These are phyloP conservation scores for Oikopleura vanhoeffeni DNA, from an alignment of 23 tunicate genomes.

Conservation along the genomic window DNA sequence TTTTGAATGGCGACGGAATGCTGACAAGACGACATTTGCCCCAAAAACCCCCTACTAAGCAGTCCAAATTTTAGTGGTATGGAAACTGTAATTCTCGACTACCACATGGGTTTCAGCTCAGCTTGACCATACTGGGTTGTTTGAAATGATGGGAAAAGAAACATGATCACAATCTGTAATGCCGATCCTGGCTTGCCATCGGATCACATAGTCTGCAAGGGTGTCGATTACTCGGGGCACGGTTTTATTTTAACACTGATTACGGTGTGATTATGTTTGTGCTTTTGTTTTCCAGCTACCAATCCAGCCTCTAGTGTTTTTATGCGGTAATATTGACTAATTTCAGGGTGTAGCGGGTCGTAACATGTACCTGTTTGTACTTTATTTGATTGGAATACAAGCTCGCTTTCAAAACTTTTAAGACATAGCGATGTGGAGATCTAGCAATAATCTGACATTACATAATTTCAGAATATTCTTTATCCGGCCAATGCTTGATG, in stretches of 20 bases:
- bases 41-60: constrained; percentile 25
- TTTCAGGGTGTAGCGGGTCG: too few relatives aligned
- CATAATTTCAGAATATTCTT: too few relatives aligned
- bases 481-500: too few relatives aligned
- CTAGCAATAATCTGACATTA: too few relatives aligned
- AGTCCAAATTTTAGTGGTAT: constrained; percentile 38
- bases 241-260: constrained; percentile 74
- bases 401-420: too few relatives aligned
- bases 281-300: not conserved
- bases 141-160: constrained; percentile 55
- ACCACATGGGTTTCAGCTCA: constrained; percentile 51
- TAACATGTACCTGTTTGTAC: too few relatives aligned
- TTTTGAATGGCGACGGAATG: constrained; percentile 39
- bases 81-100: constrained; percentile 66
- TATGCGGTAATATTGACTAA: too few relatives aligned
- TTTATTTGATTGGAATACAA: too few relatives aligned
- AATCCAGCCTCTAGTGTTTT: not conserved
- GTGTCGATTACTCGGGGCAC: constrained; percentile 67
- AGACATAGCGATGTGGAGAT: too few relatives aligned
- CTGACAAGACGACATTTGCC: constrained; percentile 41
- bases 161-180: constrained; percentile 56
- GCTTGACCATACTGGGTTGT: constrained; percentile 72
- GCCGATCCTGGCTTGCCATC: constrained; percentile 86
- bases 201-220: constrained; percentile 17
- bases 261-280: constrained; percentile 58